Percentiles rank a stretch among this genome's conserved stretches.
Conservation (phyloP, 2,888 invertebrate genomes). For the Epinotia ramella region DNA sequence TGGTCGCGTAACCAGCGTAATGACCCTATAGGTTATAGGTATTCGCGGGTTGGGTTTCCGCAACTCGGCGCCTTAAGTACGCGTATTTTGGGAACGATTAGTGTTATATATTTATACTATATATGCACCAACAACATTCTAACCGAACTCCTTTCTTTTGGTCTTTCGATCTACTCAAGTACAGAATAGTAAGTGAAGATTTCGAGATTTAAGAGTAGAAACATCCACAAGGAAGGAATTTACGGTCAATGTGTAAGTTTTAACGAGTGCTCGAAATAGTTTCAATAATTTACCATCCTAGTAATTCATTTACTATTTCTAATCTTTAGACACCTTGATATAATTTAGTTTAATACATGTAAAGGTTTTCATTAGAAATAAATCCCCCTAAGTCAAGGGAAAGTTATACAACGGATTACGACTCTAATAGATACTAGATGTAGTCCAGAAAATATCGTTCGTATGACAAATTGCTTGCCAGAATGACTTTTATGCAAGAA, state of each 20-base stretch:
- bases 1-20: too few species aligned
- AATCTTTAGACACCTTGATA: constrained; percentile 75
- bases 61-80: too few species aligned
- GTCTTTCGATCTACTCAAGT: constrained; percentile 80
- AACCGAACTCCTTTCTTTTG: constrained; percentile 76
- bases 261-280: constrained; percentile 84
- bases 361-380: constrained; percentile 23
- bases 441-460: constrained; percentile 7
- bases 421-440: constrained; percentile 7
- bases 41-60: too few species aligned
- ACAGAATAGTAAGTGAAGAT: constrained; percentile 77
- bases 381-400: constrained; percentile 13
- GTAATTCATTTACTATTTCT: constrained; percentile 83
- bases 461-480: neutral
- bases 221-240: constrained; percentile 79
- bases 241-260: constrained; percentile 83
- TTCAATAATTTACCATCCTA: constrained; percentile 79
- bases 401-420: constrained; percentile 12
- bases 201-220: constrained; percentile 73
- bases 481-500: neutral
- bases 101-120: constrained; percentile 11
- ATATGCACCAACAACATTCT: constrained; percentile 65
- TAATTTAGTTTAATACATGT: constrained; percentile 76
- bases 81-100: too few species aligned
- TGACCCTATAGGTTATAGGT: constrained; percentile 3